Evolutionary conservation across 2,797 vertebrate species (phyloP).

Genomic region (Rhyacichthys aspro): DNA sequence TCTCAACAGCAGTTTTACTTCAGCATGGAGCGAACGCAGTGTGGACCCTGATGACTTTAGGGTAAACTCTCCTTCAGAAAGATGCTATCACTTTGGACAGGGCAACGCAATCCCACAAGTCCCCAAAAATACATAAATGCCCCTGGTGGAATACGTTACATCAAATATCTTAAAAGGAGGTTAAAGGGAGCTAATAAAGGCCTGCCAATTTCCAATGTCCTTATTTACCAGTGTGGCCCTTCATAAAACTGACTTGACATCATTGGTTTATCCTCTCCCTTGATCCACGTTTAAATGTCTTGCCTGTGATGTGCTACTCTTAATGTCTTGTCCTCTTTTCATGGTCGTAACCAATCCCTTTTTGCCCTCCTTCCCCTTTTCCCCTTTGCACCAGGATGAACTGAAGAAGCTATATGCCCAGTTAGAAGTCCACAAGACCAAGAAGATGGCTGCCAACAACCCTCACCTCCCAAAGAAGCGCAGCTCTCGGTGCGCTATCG

Average conservation of each 20-base stretch:
- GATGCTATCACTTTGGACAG: slow-evolving; percentile 40
- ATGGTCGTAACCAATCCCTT: slow-evolving; percentile 43
- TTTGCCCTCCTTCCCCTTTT: slow-evolving; percentile 44
- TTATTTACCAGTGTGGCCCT: background rate
- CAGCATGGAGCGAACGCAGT: slow-evolving; percentile 91
- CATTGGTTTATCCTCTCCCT: slow-evolving; percentile 46
- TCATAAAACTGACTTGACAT: slow-evolving; percentile 13
- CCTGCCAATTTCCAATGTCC: background rate
- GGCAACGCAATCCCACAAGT: background rate
- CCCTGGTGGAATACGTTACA: no score
- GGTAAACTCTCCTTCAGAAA: slow-evolving; percentile 78
- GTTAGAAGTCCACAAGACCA: slow-evolving; percentile 90
- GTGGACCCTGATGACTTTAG: slow-evolving; percentile 95
- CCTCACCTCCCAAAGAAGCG: slow-evolving; percentile 91
- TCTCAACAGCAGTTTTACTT: slow-evolving; percentile 91
- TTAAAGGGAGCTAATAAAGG: no score
- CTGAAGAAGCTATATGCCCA: slow-evolving; percentile 94
- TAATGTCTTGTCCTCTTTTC: slow-evolving; percentile 42
- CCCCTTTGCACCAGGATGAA: slow-evolving; percentile 85
- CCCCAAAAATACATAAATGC: slow-evolving; percentile 38
- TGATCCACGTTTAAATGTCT: slow-evolving; percentile 35
- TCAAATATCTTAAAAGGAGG: no score
- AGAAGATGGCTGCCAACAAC: slow-evolving; percentile 91
- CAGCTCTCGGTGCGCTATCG: slow-evolving; percentile 82
- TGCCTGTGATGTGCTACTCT: slow-evolving; percentile 55